phyloP scores from a whole-genome alignment of 1,140 invertebrate species.

The Probaryconus sp. region DNA sequence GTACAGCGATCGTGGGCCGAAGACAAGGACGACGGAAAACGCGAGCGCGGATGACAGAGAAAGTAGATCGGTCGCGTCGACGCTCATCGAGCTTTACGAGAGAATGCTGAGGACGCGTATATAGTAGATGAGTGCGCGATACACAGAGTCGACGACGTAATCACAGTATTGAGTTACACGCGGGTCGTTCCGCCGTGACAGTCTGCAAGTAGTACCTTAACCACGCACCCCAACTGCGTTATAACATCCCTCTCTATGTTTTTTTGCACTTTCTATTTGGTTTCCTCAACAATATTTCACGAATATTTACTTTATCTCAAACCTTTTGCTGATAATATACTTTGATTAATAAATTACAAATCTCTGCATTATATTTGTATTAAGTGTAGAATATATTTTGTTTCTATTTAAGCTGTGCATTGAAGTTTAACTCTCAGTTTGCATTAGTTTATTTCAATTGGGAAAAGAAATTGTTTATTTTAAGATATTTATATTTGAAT shows the following conservation, averaged over 20 bases:
- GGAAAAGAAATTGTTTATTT: no score
- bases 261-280: not conserved
- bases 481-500: no score
- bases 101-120: slow-evolving; percentile 46
- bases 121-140: slow-evolving; percentile 48
- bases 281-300: not conserved
- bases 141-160: slow-evolving; percentile 58
- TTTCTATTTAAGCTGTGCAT: no score
- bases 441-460: no score
- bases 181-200: slow-evolving; percentile 48
- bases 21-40: slow-evolving; percentile 17
- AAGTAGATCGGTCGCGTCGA: slow-evolving; percentile 21
- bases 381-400: no score
- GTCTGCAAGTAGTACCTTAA: slow-evolving; percentile 33
- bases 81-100: slow-evolving; percentile 39
- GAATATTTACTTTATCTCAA: no score
- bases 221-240: slow-evolving; percentile 23
- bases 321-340: no score
- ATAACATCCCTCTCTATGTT: not conserved
- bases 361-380: no score
- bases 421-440: no score
- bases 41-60: slow-evolving; percentile 14
- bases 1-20: slow-evolving; percentile 25
- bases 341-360: no score
- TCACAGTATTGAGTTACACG: slow-evolving; percentile 59